Conservation (phyloP, 2,888 invertebrate species). For the Molorchus minor region DNA sequence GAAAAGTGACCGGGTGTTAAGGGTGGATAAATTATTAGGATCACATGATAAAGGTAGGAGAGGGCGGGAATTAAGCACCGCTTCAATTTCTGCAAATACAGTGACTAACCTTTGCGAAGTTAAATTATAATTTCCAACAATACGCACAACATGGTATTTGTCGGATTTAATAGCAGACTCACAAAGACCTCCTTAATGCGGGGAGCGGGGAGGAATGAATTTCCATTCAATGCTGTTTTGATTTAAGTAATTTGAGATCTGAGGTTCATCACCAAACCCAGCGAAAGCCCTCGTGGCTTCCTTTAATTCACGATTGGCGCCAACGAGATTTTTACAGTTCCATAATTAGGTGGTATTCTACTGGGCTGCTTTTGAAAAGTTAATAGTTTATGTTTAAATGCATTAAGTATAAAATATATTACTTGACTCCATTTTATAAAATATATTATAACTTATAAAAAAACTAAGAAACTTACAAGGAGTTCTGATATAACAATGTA, state of each 20-base stretch:
- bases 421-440: too few species aligned
- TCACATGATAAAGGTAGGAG: conserved; percentile 5
- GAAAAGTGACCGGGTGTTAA: conserved; percentile 39
- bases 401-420: too few species aligned
- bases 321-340: too few species aligned
- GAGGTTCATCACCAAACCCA: too few species aligned
- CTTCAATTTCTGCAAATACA: conserved; percentile 26
- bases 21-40: conserved; percentile 16
- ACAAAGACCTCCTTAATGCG: conserved; percentile 1
- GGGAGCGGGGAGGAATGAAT: background rate
- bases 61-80: conserved; percentile 20
- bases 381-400: too few species aligned
- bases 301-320: too few species aligned
- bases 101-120: conserved; percentile 16
- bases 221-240: background rate
- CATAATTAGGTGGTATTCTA: too few species aligned
- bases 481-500: too few species aligned
- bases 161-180: background rate
- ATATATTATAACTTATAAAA: too few species aligned
- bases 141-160: conserved; percentile 9
- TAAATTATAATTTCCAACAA: conserved; percentile 12
- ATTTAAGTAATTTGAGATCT: background rate
- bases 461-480: too few species aligned
- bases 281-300: too few species aligned
- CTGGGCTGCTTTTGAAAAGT: too few species aligned